Evolutionary conservation across 2,888 invertebrate genomes (phyloP).

Genomic region (Ganaspis brasiliensis): DNA sequence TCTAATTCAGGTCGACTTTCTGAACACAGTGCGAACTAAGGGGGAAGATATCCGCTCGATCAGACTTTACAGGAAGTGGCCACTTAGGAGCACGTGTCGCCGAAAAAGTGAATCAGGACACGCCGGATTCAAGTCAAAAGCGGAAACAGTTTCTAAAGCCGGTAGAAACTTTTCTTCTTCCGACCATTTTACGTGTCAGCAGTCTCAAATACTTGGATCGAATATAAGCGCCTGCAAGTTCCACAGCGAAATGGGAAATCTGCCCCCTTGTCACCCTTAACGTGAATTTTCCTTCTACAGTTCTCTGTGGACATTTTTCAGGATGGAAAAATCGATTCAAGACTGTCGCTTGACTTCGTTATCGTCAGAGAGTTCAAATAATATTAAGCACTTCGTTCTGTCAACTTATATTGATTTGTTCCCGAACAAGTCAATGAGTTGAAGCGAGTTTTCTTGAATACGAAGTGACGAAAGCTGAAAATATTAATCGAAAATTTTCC

Average conservation of each 20-base stretch:
- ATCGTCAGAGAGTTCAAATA: conserved; percentile 33
- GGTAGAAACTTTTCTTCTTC: conserved; percentile 36
- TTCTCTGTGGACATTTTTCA: conserved; percentile 32
- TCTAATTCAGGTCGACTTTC: conserved; percentile 29
- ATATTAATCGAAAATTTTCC: conserved; percentile 39
- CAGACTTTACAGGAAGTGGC: conserved; percentile 64
- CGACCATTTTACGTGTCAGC: conserved; percentile 40
- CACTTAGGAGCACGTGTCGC: conserved; percentile 70
- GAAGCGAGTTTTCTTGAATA: conserved; percentile 34
- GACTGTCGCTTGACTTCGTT: conserved; percentile 43
- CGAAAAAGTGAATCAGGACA: conserved; percentile 44
- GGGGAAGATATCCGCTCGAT: conserved; percentile 57
- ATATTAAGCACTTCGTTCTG: conserved; percentile 38
- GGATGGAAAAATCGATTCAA: conserved; percentile 30
- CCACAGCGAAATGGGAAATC: conserved; percentile 29
- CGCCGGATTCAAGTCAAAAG: conserved; percentile 34
- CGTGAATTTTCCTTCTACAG: conserved; percentile 14
- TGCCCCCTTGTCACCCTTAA: conserved; percentile 18
- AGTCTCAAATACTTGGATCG: conserved; percentile 38
- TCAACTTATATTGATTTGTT: conserved; percentile 28
- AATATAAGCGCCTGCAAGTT: conserved; percentile 34
- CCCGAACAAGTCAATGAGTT: conserved; percentile 38
- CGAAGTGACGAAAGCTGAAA: conserved; percentile 18
- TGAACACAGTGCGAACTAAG: conserved; percentile 47
- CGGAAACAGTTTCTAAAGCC: conserved; percentile 40